These are phyloP conservation scores for Hemichromis elongatus DNA, from an alignment of 2,113 vertebrate genomes.

Conservation along the genomic window DNA sequence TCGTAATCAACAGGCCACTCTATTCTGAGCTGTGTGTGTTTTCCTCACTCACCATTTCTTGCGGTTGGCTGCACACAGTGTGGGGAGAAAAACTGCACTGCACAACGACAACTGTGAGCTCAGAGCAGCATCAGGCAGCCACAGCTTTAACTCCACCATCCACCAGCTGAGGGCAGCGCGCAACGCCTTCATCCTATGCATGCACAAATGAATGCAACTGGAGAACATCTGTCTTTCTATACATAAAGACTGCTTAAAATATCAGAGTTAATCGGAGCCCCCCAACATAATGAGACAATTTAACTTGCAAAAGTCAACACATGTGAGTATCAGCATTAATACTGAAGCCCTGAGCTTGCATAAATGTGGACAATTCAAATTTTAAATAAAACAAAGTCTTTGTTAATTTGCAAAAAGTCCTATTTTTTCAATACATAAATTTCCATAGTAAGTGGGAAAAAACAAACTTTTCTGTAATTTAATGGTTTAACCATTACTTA, in stretches of 20 bases:
- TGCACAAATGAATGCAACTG: neutral
- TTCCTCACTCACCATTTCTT: constrained; percentile 76
- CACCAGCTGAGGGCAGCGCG: neutral
- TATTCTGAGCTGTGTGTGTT: neutral
- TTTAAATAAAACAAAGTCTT: neutral
- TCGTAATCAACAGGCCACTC: neutral
- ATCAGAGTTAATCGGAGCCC: neutral
- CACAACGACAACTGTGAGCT: constrained; percentile 56
- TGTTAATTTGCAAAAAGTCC: neutral
- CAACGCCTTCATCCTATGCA: neutral
- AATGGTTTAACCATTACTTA: neutral
- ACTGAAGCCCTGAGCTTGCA: neutral
- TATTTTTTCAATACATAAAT: neutral
- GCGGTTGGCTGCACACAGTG: constrained; percentile 45
- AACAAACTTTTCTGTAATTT: neutral
- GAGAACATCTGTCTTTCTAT: neutral
- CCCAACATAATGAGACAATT: neutral
- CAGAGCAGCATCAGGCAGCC: neutral
- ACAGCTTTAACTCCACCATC: neutral
- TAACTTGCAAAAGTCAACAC: neutral
- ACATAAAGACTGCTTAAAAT: neutral
- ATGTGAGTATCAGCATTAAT: neutral
- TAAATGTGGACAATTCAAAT: neutral
- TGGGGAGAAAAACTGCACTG: constrained; percentile 43
- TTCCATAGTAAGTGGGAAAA: neutral